Base-by-base conservation (phyloP, 1,140 invertebrate species). In the Musca vetustissima region DNA sequence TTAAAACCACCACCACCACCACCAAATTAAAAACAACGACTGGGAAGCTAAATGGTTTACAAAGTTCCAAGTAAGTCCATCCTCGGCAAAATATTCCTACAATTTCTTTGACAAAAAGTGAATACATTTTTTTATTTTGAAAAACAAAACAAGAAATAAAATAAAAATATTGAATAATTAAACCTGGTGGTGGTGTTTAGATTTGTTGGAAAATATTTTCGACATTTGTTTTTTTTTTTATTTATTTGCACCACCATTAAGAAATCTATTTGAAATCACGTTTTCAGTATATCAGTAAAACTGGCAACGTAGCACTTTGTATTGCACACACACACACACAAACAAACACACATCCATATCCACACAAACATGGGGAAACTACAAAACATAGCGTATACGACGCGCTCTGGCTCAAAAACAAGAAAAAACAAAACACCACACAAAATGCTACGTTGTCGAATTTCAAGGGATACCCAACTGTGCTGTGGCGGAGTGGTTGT, bases 31-130 rank as follows among this genome's bases (percentile, higher is more conserved):
- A 25, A 22, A 55, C 71, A 74, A 61, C 73, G 72, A 67, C 67
- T 48, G 73, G 75, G 72, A 36, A 61, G 36, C 57, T 61, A 61
- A 76, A 77, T 77, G 77, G 77, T 79, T 78, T 79, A 79, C 77
- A 78, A 78, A 75, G 72, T 76, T 76, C 73, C 76, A 67, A 67
- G 66, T 67, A 67, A 67, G 50, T 61, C 17, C 28, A 21, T 43
- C 36, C 6, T 11, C 28, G 28, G 28, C 28, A 43, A 1, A 43
- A 11, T 43, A 2, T 43, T 43, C 4, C 36, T 43, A 9, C 11
- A 43, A 43, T 43, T 43, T 7, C 13, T 43, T 13, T 43, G 4
- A 1, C 11, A 43, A 7, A 43, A 43, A 32, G 28, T 32, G 28
- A 4, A 32, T 32, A 32, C 28, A 32, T 9, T 9, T 32, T 32